Conservation (phyloP, 2,113 vertebrate species). For the Zosterops borbonicus region DNA sequence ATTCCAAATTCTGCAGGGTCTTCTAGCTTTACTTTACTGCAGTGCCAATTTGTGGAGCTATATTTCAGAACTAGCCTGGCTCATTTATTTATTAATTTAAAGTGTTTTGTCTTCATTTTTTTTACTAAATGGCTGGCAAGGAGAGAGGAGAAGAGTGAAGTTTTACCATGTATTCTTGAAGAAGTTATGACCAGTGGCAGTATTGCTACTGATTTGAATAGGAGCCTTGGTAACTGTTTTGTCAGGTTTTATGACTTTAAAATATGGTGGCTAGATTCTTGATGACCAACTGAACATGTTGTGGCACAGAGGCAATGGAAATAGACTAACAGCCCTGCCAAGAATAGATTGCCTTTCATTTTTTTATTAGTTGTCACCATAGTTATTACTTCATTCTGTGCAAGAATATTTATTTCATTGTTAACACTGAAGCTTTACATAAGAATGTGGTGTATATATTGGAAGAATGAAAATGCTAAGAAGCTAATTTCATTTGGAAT, state of each 20-base stretch:
- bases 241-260: background rate
- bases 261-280: background rate
- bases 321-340: background rate
- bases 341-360: background rate
- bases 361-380: background rate
- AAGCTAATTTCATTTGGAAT: background rate
- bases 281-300: background rate
- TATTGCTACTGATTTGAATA: background rate
- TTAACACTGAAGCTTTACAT: conserved; percentile 10
- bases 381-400: background rate
- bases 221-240: background rate
- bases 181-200: background rate
- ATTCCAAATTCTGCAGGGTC: background rate
- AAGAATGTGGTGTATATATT: background rate
- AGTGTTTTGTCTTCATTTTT: background rate
- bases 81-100: background rate
- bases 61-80: background rate
- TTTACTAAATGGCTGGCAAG: background rate
- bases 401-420: background rate
- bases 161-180: background rate
- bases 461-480: background rate
- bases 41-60: rapidly evolving
- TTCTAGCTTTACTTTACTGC: background rate
- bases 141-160: background rate
- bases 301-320: background rate